A percentile compares a stretch with the other conserved stretches of the same genome.
These are phyloP conservation scores for Chrysolina oricalcia DNA, from an alignment of 2,888 invertebrate species.

Conservation along the genomic window DNA sequence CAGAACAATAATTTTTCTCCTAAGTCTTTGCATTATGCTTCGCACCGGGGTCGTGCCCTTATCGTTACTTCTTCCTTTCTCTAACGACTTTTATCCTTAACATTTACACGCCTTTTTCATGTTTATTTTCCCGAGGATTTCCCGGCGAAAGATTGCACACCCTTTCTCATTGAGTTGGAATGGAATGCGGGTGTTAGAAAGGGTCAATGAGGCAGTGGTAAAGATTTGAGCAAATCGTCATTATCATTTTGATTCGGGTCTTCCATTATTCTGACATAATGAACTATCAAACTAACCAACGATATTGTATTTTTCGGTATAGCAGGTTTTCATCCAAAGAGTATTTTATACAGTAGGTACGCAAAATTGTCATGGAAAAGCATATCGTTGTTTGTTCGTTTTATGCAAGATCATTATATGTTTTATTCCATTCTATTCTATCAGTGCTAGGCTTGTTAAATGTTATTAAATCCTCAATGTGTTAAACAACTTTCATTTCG, in stretches of 20 bases:
- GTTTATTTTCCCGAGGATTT: slow-evolving; percentile 32
- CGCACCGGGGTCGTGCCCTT: background rate
- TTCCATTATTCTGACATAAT: too few species aligned
- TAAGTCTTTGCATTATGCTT: slow-evolving; percentile 11
- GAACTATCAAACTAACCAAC: too few species aligned
- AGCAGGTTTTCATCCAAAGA: background rate
- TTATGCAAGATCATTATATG: too few species aligned
- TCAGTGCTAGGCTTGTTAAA: too few species aligned
- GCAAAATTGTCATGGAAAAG: too few species aligned
- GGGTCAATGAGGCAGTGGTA: slow-evolving; percentile 8
- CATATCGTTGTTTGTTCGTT: too few species aligned
- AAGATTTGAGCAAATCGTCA: background rate
- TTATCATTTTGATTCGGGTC: background rate
- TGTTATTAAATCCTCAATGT: too few species aligned
- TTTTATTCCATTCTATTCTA: too few species aligned
- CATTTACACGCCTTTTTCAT: slow-evolving; percentile 45
- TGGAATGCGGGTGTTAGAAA: slow-evolving; percentile 31
- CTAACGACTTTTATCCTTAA: slow-evolving; percentile 38
- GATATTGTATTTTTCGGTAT: background rate
- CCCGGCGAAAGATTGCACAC: slow-evolving; percentile 26
- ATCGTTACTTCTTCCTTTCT: slow-evolving; percentile 25
- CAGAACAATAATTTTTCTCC: slow-evolving; percentile 18
- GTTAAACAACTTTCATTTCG: too few species aligned
- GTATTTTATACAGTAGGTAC: background rate
- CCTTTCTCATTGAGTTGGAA: slow-evolving; percentile 17